These are phyloP conservation scores for Orientallactaga bullata DNA, from an alignment of 2,113 vertebrate species.

Conservation along the genomic window DNA sequence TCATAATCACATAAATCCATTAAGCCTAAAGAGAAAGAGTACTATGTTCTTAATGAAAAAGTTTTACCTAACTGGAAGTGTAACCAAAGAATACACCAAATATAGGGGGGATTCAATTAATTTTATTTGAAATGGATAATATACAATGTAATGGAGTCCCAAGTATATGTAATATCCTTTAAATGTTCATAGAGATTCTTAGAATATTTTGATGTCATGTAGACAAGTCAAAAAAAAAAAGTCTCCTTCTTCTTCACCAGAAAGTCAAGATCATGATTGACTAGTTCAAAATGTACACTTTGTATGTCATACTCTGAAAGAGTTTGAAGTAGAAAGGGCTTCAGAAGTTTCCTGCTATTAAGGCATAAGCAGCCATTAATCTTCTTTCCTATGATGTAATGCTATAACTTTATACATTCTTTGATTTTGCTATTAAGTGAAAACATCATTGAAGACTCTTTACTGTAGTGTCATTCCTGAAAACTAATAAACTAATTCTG, in stretches of 20 bases:
- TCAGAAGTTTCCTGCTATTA: slow-evolving; percentile 43
- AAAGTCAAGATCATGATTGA: neutral
- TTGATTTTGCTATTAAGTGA: slow-evolving; percentile 57
- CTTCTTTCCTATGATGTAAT: slow-evolving; percentile 52
- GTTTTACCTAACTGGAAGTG: neutral
- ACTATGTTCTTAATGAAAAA: slow-evolving; percentile 29
- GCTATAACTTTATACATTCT: slow-evolving; percentile 32
- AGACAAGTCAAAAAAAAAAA: neutral
- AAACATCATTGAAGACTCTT: slow-evolving; percentile 40
- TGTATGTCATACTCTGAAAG: neutral
- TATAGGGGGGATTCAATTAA: neutral
- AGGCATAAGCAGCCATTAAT: slow-evolving; percentile 14
- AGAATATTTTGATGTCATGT: neutral
- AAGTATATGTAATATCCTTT: neutral
- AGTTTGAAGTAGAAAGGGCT: slow-evolving; percentile 25
- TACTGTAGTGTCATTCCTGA: neutral
- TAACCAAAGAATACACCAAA: slow-evolving; percentile 61
- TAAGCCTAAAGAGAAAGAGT: slow-evolving; percentile 59
- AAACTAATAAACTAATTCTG: slow-evolving; percentile 31
- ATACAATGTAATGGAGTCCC: neutral
- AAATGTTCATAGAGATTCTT: neutral
- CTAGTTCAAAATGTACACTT: slow-evolving; percentile 1
- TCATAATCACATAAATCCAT: slow-evolving; percentile 65
- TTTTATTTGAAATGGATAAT: slow-evolving; percentile 48
- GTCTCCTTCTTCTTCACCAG: neutral